These are phyloP conservation scores for Drosophila merina DNA, from an alignment of 2,888 invertebrate species.

Conservation along the genomic window DNA sequence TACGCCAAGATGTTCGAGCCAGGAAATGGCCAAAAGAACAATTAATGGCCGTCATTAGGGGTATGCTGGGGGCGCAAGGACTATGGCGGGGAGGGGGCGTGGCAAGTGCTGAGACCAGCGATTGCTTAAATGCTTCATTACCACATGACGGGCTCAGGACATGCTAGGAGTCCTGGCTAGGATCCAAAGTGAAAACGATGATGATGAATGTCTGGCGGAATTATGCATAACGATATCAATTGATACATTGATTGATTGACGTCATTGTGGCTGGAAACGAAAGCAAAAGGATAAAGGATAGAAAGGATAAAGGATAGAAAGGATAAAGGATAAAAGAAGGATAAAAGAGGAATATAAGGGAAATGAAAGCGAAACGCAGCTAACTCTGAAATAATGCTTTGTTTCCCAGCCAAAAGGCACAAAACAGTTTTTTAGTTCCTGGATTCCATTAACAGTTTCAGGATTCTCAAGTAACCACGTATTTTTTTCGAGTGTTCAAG, in stretches of 20 bases:
- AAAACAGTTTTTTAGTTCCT: too few species aligned
- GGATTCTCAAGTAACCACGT: not conserved
- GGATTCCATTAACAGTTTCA: not conserved
- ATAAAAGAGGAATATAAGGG: too few species aligned
- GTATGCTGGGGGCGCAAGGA: not conserved
- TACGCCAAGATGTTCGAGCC: constrained; percentile 1
- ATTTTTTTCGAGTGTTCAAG: not conserved
- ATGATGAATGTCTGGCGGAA: constrained; percentile 42
- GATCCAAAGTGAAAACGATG: not conserved
- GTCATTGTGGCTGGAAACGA: constrained; percentile 18
- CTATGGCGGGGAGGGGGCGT: not conserved
- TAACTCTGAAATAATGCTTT: too few species aligned
- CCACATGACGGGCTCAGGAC: constrained; percentile 19
- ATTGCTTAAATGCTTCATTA: constrained; percentile 36
- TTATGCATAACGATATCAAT: constrained; percentile 48
- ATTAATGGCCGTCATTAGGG: constrained; percentile 46
- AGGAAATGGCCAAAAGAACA: constrained; percentile 31
- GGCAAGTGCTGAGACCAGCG: constrained; percentile 11
- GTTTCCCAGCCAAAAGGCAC: too few species aligned
- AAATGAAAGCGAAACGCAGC: not conserved
- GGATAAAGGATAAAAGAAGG: not conserved
- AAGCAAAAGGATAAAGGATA: not conserved
- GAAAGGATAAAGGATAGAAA: not conserved
- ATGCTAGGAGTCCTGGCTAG: not conserved
- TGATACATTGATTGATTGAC: constrained; percentile 59